These are phyloP conservation scores for Podotricha telesiphe DNA, from an alignment of 2,888 invertebrate species.

Conservation along the genomic window DNA sequence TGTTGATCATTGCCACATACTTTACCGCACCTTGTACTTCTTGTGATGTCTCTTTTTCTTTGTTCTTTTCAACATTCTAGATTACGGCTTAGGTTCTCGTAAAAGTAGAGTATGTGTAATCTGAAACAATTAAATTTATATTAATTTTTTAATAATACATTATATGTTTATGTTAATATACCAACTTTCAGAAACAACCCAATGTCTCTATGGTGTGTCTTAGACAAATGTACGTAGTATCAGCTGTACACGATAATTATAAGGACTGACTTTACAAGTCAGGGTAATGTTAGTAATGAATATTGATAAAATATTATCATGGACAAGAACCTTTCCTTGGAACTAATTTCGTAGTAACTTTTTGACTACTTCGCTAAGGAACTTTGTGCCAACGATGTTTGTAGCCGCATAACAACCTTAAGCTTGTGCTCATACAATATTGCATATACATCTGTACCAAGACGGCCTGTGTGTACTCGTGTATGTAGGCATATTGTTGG, in stretches of 20 bases:
- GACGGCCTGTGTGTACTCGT: background rate
- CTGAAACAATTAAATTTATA: slow-evolving; percentile 45
- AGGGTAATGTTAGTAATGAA: background rate
- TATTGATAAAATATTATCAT: background rate
- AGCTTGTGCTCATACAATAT: background rate
- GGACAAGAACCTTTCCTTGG: background rate
- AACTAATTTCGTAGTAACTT: background rate
- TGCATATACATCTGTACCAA: background rate
- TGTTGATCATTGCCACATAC: slow-evolving; percentile 49
- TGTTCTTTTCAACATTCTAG: slow-evolving; percentile 58
- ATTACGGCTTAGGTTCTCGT: slow-evolving; percentile 31
- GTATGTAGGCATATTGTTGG: too few species aligned
- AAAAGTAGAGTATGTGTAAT: slow-evolving; percentile 25
- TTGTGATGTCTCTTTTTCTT: slow-evolving; percentile 61
- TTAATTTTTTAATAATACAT: background rate
- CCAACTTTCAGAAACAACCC: too few species aligned
- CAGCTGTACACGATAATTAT: background rate
- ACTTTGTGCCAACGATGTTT: background rate
- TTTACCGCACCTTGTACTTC: slow-evolving; percentile 67
- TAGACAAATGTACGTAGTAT: too few species aligned
- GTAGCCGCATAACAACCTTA: background rate
- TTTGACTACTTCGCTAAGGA: background rate
- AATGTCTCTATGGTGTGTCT: too few species aligned
- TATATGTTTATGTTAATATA: background rate
- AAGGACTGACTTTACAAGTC: background rate